Conservation (phyloP, 2,797 vertebrate species). For the Columba guinea region DNA sequence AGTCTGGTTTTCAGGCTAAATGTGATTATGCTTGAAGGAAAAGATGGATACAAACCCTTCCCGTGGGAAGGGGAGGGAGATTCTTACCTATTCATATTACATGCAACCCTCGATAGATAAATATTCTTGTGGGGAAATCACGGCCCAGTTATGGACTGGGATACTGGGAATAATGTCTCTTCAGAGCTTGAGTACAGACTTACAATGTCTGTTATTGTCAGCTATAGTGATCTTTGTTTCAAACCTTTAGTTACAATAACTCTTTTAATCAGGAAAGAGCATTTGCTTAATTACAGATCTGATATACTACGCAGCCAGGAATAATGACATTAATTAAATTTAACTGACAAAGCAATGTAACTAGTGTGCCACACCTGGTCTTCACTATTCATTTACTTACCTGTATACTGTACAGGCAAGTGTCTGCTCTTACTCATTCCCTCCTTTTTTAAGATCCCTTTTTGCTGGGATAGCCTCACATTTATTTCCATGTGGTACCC, state of each 20-base stretch:
- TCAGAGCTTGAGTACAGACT: not conserved
- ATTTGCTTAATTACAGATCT: not conserved
- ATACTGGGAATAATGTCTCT: not conserved
- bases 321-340: not conserved
- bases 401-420: not conserved
- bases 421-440: not conserved
- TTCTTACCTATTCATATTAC: not conserved
- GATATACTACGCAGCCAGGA: not conserved
- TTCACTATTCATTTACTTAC: not conserved
- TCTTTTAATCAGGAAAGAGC: not conserved
- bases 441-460: not conserved
- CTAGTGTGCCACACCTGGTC: not conserved
- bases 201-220: not conserved
- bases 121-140: not conserved
- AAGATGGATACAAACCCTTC: not conserved
- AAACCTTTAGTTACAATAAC: not conserved
- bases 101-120: not conserved
- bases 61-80: not conserved
- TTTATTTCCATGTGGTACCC: rapidly evolving
- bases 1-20: not conserved
- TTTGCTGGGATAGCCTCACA: not conserved
- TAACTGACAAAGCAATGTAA: not conserved
- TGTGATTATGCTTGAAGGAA: not conserved
- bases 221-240: not conserved
- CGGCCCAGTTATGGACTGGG: not conserved